A percentile compares a stretch with the other conserved stretches of the same genome.
Conservation (phyloP, 2,797 vertebrate species). For the Tamandua tetradactyla region DNA sequence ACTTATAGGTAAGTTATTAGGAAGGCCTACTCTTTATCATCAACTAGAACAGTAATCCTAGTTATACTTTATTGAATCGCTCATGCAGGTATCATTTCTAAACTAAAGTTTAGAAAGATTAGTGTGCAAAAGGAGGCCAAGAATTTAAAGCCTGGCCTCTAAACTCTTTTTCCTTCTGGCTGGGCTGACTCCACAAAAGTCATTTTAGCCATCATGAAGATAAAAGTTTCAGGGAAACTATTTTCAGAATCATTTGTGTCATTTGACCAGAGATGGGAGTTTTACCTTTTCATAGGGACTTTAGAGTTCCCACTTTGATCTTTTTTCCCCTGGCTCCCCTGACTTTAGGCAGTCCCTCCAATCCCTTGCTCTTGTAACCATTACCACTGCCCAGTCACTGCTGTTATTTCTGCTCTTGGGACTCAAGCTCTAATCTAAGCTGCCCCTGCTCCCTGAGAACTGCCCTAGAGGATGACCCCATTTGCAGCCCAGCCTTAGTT, state of each 20-base stretch:
- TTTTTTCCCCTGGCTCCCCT: not conserved
- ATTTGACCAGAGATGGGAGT: not conserved
- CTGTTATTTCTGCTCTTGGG: not conserved
- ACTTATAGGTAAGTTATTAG: slow-evolving; percentile 90
- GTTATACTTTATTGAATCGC: not conserved
- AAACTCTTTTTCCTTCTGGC: not conserved
- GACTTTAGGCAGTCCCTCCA: not conserved
- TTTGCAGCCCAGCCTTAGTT: too few species aligned
- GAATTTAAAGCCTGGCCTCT: not conserved
- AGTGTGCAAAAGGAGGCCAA: not conserved
- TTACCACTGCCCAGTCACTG: too few species aligned
- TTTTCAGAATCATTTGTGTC: not conserved
- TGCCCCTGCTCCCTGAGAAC: not conserved
- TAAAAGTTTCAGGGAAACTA: not conserved
- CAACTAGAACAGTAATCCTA: too few species aligned
- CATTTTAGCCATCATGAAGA: fast-evolving
- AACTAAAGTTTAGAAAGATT: not conserved
- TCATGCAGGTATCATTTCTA: fast-evolving
- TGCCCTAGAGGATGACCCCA: not conserved
- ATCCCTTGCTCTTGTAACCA: fast-evolving
- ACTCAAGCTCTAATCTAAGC: too few species aligned
- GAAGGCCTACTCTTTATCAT: not conserved
- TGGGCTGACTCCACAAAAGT: not conserved
- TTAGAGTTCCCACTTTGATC: not conserved
- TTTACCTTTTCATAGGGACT: not conserved